Conservation (phyloP, 2,113 vertebrate species). For the Clinocottus analis region DNA sequence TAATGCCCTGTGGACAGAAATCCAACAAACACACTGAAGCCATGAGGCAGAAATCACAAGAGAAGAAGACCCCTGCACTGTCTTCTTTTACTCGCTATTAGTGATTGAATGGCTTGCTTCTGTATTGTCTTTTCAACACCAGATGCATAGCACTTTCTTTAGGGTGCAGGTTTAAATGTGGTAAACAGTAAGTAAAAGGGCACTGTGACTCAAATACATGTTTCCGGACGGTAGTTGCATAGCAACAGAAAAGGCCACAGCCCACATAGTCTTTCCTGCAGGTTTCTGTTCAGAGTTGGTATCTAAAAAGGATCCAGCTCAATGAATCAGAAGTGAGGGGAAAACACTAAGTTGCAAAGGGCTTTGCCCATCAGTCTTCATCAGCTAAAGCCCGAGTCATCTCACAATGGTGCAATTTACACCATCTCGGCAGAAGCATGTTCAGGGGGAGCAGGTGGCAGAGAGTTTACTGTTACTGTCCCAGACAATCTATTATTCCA, state of each 20-base stretch:
- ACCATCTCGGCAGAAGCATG: not conserved
- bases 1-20: slow-evolving; percentile 23
- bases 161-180: slow-evolving; percentile 33
- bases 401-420: slow-evolving; percentile 42
- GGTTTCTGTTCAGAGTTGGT: slow-evolving; percentile 11
- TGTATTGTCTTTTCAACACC: slow-evolving; percentile 38
- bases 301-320: slow-evolving; percentile 22
- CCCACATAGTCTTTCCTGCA: slow-evolving; percentile 13
- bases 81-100: not conserved
- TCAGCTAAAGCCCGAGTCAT: slow-evolving; percentile 37
- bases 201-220: slow-evolving; percentile 18
- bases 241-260: slow-evolving; percentile 46
- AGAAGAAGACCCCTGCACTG: not conserved
- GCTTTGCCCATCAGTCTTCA: slow-evolving; percentile 56
- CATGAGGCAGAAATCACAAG: slow-evolving; percentile 13
- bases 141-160: slow-evolving; percentile 33
- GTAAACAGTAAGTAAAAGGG: slow-evolving; percentile 35
- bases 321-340: slow-evolving; percentile 35
- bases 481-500: slow-evolving; percentile 48
- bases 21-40: slow-evolving; percentile 1
- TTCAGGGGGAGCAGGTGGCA: slow-evolving; percentile 32
- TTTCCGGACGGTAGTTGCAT: slow-evolving; percentile 46
- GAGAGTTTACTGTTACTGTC: slow-evolving; percentile 48
- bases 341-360: slow-evolving; percentile 30
- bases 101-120: slow-evolving; percentile 16